phyloP scores from a whole-genome alignment of 2,888 invertebrate genomes.

The Epistrophella euchroma region DNA sequence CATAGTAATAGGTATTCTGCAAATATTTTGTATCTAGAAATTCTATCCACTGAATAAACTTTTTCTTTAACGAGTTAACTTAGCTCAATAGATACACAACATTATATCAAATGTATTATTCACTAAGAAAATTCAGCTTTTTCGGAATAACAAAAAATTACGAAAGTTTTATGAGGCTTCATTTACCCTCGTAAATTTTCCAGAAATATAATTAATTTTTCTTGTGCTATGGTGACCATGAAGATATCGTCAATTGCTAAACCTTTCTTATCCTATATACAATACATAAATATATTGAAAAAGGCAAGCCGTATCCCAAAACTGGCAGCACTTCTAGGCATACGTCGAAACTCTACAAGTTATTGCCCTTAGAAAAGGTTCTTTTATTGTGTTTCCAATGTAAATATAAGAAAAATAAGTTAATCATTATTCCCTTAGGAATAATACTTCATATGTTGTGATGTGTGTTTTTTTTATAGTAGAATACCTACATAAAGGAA shows the following conservation, averaged over 20 bases:
- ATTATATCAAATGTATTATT: neutral
- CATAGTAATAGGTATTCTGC: no score
- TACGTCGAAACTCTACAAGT: conserved; percentile 20
- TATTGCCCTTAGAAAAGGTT: conserved; percentile 8
- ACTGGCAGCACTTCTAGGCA: conserved; percentile 26
- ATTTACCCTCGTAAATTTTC: conserved; percentile 43
- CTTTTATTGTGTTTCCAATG: conserved; percentile 5
- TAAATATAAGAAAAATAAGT: conserved; percentile 9
- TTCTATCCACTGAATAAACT: neutral
- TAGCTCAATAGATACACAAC: neutral
- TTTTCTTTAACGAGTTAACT: conserved; percentile 8
- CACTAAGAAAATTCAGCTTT: neutral
- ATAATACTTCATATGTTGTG: neutral
- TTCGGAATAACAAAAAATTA: neutral
- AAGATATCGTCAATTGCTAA: neutral
- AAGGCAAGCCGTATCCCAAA: neutral
- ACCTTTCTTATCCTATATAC: neutral
- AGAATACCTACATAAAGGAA: neutral
- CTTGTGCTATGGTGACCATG: neutral
- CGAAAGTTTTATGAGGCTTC: conserved; percentile 50
- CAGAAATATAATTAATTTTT: conserved; percentile 58
- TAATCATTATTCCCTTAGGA: conserved; percentile 26
- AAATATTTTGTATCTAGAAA: neutral
- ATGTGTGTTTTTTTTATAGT: neutral
- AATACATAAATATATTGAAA: neutral